Conservation (phyloP, 2,888 invertebrate genomes). For the Acleris laterana region DNA sequence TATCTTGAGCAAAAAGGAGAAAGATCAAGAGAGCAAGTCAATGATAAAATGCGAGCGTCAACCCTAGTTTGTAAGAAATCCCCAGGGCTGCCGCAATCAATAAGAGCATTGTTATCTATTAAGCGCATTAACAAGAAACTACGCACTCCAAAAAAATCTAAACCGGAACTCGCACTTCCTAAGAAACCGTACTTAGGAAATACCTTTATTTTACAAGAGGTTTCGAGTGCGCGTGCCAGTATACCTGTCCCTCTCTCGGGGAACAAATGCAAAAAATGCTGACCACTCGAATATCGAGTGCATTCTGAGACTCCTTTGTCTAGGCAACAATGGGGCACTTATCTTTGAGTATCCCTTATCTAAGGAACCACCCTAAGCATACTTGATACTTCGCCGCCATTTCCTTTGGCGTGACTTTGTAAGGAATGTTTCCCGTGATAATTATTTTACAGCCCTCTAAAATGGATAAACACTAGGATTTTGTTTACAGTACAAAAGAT, state of each 20-base stretch:
- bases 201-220: constrained; percentile 49
- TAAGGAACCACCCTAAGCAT: constrained; percentile 30
- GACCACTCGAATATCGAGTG: constrained; percentile 72
- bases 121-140: constrained; percentile 32
- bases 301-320: constrained; percentile 61
- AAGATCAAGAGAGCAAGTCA: not conserved
- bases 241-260: constrained; percentile 43
- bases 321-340: constrained; percentile 57
- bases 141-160: constrained; percentile 43
- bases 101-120: constrained; percentile 38
- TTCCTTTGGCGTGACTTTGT: constrained; percentile 27
- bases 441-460: constrained; percentile 23
- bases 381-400: constrained; percentile 34
- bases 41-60: not conserved
- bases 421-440: constrained; percentile 30
- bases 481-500: not conserved
- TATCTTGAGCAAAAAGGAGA: too few relatives aligned
- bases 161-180: constrained; percentile 75
- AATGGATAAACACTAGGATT: not conserved
- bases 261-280: constrained; percentile 62
- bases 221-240: constrained; percentile 72
- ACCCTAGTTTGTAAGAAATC: constrained; percentile 4
- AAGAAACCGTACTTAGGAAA: constrained; percentile 65
- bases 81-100: constrained; percentile 26
- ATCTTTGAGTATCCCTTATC: constrained; percentile 51